Conservation (phyloP, 2,888 invertebrate genomes). For the Rugalucina vietnamica region DNA sequence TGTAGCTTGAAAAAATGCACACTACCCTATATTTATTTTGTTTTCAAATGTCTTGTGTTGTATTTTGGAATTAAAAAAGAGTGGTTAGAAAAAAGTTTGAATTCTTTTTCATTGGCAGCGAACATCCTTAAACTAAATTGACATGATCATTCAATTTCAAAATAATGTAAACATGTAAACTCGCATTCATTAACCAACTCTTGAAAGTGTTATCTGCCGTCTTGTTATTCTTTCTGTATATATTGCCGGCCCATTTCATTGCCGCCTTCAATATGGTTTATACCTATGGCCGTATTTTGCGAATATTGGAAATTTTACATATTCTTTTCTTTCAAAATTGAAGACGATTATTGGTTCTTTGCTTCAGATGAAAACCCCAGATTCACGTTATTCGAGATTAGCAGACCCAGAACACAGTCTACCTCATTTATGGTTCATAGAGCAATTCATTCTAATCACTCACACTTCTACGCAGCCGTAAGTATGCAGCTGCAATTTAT, state of each 20-base stretch:
- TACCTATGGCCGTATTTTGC: not conserved
- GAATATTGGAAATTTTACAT: not conserved
- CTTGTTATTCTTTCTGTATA: not conserved
- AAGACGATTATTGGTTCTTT: not conserved
- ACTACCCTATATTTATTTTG: too few species aligned
- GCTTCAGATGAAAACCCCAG: not conserved
- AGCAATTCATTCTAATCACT: not conserved
- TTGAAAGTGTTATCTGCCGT: not conserved
- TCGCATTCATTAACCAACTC: not conserved
- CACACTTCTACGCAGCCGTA: not conserved
- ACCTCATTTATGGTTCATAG: not conserved
- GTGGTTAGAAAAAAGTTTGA: too few species aligned
- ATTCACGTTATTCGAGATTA: not conserved
- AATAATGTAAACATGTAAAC: too few species aligned
- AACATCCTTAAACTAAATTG: too few species aligned
- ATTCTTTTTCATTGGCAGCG: too few species aligned
- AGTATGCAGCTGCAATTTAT: not conserved
- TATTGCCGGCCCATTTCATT: not conserved
- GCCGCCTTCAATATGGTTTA: not conserved
- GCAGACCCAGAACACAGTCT: not conserved
- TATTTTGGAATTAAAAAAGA: too few species aligned
- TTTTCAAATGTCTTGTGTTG: too few species aligned
- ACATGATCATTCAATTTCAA: too few species aligned
- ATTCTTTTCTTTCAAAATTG: not conserved
- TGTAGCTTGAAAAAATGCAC: too few species aligned